Evolutionary conservation across 1,140 invertebrate genomes (phyloP).

Genomic region (Drosophila kepulauana): DNA sequence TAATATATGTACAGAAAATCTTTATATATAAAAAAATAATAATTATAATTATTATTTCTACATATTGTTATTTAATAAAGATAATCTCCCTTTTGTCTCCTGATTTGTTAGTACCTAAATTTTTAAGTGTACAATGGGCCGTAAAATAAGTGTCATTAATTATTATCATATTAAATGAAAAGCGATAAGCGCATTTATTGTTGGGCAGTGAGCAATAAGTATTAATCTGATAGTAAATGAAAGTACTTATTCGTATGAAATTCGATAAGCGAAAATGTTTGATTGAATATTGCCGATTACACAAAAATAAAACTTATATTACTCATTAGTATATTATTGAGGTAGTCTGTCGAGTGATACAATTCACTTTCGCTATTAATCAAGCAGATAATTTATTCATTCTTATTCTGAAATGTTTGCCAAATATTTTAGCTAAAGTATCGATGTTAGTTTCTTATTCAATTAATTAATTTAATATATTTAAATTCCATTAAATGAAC

Average conservation of each 20-base stretch:
- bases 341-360: not conserved
- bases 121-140: not conserved
- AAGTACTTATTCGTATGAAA: constrained; percentile 1
- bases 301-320: not conserved
- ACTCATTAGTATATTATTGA: not conserved
- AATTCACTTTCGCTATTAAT: not conserved
- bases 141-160: not conserved
- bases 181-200: not conserved
- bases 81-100: not conserved
- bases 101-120: not conserved
- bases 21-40: too few species aligned
- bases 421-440: not conserved
- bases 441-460: not conserved
- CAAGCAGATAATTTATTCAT: not conserved
- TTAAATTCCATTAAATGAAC: not conserved
- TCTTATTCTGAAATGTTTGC: not conserved
- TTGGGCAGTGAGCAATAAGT: constrained; percentile 4
- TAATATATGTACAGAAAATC: too few species aligned
- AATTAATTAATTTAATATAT: not conserved
- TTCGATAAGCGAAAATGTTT: constrained; percentile 8
- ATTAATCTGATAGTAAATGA: constrained; percentile 4
- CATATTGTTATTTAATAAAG: not conserved
- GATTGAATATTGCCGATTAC: constrained; percentile 4
- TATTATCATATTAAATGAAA: constrained; percentile 12
- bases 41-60: too few species aligned